Percentiles rank a stretch among this genome's conserved stretches.
Conservation (phyloP, 2,888 invertebrate species). For the Halocaridina rubra region DNA sequence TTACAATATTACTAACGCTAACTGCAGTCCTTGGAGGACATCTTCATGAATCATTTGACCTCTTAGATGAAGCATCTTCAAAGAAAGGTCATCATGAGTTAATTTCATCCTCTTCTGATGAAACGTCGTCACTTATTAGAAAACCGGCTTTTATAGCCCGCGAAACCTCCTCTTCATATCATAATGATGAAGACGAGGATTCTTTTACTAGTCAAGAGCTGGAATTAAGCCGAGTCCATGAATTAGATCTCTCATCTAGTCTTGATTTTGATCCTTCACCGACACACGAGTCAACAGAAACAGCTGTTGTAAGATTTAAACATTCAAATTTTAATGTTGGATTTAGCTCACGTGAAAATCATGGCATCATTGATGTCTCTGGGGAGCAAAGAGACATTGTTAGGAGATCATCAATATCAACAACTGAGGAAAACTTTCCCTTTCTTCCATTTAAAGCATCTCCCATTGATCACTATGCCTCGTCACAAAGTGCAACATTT, state of each 20-base stretch:
- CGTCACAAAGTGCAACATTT: neutral
- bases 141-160: too few species aligned
- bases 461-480: slow-evolving; percentile 5
- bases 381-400: too few species aligned
- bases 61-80: neutral
- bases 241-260: neutral
- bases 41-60: neutral
- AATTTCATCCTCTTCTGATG: neutral
- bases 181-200: neutral
- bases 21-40: neutral
- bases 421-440: neutral
- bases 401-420: neutral
- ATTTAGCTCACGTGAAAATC: neutral
- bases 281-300: neutral
- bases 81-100: neutral
- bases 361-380: neutral
- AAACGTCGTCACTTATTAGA: too few species aligned
- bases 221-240: neutral
- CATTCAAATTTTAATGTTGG: neutral
- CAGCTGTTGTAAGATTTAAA: neutral
- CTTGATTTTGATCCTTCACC: neutral
- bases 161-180: too few species aligned
- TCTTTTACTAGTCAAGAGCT: neutral
- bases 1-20: slow-evolving; percentile 12
- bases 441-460: slow-evolving; percentile 3